phyloP scores from a whole-genome alignment of 2,113 vertebrate genomes.

The Corythaixoides concolor region DNA sequence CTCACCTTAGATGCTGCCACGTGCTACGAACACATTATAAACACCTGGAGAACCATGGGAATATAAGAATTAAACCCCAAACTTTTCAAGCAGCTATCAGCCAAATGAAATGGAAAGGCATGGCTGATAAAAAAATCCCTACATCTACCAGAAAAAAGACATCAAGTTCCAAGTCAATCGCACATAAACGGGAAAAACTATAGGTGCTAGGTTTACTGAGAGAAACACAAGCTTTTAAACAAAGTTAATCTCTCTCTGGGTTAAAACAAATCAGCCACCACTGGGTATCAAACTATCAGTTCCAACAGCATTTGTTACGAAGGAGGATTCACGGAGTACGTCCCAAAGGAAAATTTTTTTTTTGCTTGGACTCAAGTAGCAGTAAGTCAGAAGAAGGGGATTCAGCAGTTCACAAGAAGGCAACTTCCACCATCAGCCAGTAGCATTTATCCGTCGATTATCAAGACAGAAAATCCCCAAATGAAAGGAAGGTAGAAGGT shows the following conservation, averaged over 20 bases:
- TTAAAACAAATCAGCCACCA: background rate
- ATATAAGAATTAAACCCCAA: background rate
- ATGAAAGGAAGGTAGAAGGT: background rate
- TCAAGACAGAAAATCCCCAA: constrained; percentile 39
- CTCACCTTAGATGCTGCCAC: background rate
- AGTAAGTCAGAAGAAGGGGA: background rate
- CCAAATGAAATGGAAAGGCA: background rate
- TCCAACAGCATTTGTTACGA: background rate
- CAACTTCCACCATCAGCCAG: background rate
- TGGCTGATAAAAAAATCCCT: background rate
- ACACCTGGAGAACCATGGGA: background rate
- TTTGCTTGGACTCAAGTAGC: background rate
- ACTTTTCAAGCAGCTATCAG: background rate
- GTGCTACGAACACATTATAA: background rate
- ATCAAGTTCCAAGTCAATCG: background rate
- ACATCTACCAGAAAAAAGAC: background rate
- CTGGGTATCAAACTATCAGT: background rate
- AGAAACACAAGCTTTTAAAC: background rate
- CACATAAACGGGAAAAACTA: background rate
- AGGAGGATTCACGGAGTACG: background rate
- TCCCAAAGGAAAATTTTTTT: background rate
- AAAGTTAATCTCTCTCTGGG: background rate
- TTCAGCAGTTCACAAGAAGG: background rate
- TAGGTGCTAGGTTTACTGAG: background rate
- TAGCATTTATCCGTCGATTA: background rate